Conservation (phyloP, 2,113 vertebrate species). For the Phyllopteryx taeniolatus region DNA sequence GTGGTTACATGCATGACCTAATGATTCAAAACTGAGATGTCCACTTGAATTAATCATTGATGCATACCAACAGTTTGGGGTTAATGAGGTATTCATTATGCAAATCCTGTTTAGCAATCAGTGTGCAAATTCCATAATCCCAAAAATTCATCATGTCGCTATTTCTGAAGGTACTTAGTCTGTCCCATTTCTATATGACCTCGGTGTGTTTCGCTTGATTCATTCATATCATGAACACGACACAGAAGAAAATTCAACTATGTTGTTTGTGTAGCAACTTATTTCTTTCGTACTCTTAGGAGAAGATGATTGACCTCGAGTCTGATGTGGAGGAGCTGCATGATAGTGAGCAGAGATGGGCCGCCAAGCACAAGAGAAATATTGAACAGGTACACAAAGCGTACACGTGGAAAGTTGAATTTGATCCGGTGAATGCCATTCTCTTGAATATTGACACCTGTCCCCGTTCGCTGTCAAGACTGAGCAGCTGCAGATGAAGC, state of each 20-base stretch:
- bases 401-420: background rate
- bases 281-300: slow-evolving; percentile 44
- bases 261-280: background rate
- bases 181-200: slow-evolving; percentile 22
- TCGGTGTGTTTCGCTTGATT: background rate
- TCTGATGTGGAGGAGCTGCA: slow-evolving; percentile 72
- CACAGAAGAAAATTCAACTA: background rate
- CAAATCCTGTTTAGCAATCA: slow-evolving; percentile 49
- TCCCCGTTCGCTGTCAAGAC: slow-evolving; percentile 43
- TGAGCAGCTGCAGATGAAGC: slow-evolving; percentile 74
- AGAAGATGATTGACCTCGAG: slow-evolving; percentile 74
- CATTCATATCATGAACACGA: background rate
- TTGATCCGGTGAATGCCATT: background rate
- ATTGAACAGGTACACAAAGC: slow-evolving; percentile 66
- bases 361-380: slow-evolving; percentile 68
- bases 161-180: slow-evolving; percentile 38
- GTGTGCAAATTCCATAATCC: slow-evolving; percentile 42
- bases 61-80: slow-evolving; percentile 41
- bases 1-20: slow-evolving; percentile 16
- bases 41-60: slow-evolving; percentile 48
- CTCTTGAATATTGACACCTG: background rate
- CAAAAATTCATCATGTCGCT: slow-evolving; percentile 23
- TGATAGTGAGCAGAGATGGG: slow-evolving; percentile 72
- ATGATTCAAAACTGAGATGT: slow-evolving; percentile 34
- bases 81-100: slow-evolving; percentile 58